phyloP scores from a whole-genome alignment of 2,888 invertebrate species.

The Abrostola triplasia region DNA sequence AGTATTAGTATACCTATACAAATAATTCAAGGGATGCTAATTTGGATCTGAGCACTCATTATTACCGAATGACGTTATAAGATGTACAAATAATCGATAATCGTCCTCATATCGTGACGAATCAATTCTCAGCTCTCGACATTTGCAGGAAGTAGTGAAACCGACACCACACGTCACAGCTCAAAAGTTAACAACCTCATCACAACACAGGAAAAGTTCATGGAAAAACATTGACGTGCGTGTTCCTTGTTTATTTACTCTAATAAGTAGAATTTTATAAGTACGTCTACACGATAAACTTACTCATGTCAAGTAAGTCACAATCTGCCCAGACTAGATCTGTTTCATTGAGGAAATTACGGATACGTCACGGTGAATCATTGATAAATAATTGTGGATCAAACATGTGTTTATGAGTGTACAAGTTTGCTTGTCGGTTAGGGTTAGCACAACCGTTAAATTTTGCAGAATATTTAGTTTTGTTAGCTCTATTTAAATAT shows the following conservation, averaged over 20 bases:
- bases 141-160: slow-evolving; percentile 8
- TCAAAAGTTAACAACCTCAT: slow-evolving; percentile 35
- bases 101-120: not conserved
- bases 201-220: slow-evolving; percentile 25
- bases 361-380: slow-evolving; percentile 40
- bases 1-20: no score
- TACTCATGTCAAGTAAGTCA: slow-evolving; percentile 36
- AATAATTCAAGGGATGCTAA: not conserved
- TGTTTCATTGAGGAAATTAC: slow-evolving; percentile 40
- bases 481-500: no score
- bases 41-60: not conserved
- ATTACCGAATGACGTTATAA: not conserved
- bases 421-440: slow-evolving; percentile 4
- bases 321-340: slow-evolving; percentile 27
- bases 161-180: slow-evolving; percentile 3
- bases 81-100: not conserved
- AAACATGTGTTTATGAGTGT: slow-evolving; percentile 34
- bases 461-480: not conserved
- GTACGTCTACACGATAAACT: slow-evolving; percentile 32
- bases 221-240: slow-evolving; percentile 27
- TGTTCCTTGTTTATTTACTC: slow-evolving; percentile 25
- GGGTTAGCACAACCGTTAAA: not conserved
- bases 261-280: slow-evolving; percentile 21
- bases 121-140: not conserved
- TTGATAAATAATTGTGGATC: slow-evolving; percentile 41